Evolutionary conservation across 2,888 invertebrate genomes (phyloP).

Genomic region (Dioctria linearis): DNA sequence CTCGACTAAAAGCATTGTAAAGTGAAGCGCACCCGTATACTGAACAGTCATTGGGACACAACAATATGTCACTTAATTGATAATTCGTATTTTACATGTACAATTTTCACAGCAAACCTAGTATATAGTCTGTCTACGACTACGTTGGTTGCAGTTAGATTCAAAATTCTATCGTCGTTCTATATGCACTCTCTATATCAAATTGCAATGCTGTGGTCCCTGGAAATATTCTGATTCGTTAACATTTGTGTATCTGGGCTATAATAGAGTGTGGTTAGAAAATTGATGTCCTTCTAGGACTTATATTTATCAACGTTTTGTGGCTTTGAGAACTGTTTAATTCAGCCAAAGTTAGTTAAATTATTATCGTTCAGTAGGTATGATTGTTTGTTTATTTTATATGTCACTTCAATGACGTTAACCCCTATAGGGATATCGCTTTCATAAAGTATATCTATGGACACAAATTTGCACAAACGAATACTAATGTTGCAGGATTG

Average conservation of each 20-base stretch:
- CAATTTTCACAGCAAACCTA: background rate
- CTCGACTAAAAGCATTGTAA: background rate
- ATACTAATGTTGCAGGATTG: background rate
- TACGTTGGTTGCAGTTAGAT: background rate
- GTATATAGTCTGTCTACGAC: background rate
- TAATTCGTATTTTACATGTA: conserved; percentile 25
- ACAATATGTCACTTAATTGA: conserved; percentile 41
- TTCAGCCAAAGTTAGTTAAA: conserved; percentile 2
- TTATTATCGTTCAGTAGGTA: background rate
- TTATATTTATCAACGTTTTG: conserved; percentile 6
- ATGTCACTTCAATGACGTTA: background rate
- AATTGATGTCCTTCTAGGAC: background rate
- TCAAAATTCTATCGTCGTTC: background rate
- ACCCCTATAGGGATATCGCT: background rate
- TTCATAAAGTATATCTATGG: background rate
- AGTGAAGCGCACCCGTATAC: background rate
- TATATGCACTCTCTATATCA: background rate
- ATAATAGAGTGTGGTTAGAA: conserved; percentile 3
- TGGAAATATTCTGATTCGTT: background rate
- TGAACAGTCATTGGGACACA: conserved; percentile 24
- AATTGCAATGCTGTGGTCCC: background rate
- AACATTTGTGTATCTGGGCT: background rate
- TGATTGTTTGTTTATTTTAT: background rate
- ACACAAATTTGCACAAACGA: background rate
- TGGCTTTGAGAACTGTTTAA: background rate